These are phyloP conservation scores for Taeniopygia guttata DNA, from an alignment of 2,797 vertebrate species.

Conservation along the genomic window DNA sequence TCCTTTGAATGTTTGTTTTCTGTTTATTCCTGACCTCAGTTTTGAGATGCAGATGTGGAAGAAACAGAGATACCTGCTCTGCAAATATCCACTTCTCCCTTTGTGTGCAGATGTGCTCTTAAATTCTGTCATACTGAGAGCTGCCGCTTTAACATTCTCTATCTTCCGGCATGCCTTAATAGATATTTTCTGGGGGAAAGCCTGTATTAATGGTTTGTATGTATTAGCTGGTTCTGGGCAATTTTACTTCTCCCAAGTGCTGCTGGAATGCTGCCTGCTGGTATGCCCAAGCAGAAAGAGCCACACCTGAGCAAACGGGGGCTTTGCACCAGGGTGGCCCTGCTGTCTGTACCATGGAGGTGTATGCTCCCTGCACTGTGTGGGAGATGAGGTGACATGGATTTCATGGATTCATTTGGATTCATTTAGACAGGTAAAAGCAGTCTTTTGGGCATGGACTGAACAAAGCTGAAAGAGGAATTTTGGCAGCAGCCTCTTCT, in stretches of 20 bases:
- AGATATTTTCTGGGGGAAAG: fast-evolving
- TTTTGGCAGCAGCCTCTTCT: background rate
- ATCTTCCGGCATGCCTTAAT: background rate
- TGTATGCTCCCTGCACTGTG: fast-evolving
- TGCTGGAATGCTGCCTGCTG: background rate
- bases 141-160: background rate
- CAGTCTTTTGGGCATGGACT: background rate
- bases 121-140: background rate
- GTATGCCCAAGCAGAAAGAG: background rate
- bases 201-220: background rate
- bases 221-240: background rate
- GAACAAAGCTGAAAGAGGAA: background rate
- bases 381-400: background rate
- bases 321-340: background rate
- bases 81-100: background rate
- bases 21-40: background rate
- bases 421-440: background rate
- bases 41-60: background rate
- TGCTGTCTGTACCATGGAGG: background rate
- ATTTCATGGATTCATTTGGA: background rate
- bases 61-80: background rate
- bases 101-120: background rate
- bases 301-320: background rate
- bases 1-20: background rate
- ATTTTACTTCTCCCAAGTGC: background rate